Evolutionary conservation across 2,113 vertebrate species (phyloP).

Genomic region (Myrmophylax atrothorax): DNA sequence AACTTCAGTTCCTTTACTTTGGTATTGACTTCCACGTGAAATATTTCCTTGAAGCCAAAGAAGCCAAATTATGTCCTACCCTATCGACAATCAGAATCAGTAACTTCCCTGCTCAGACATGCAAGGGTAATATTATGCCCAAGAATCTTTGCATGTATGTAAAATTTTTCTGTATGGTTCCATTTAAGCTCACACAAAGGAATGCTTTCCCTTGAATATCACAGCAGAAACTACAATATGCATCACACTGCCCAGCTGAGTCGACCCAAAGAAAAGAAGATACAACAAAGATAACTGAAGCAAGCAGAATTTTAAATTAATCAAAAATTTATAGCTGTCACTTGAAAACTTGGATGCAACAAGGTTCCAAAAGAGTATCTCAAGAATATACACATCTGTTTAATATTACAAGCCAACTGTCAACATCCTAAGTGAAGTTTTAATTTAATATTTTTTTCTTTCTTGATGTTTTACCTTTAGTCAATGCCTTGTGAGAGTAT

Average conservation of each 20-base stretch:
- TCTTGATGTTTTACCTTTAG: slow-evolving; percentile 99
- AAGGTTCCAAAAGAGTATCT: slow-evolving; percentile 81
- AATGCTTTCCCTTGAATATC: neutral
- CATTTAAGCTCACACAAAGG: neutral
- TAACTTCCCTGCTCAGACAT: neutral
- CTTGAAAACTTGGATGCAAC: slow-evolving; percentile 73
- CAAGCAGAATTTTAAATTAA: slow-evolving; percentile 73
- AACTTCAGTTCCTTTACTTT: neutral
- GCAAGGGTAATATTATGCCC: neutral
- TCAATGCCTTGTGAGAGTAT: slow-evolving; percentile 95
- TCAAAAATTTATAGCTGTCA: slow-evolving; percentile 85
- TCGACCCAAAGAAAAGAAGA: slow-evolving; percentile 23
- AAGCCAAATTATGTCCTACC: neutral
- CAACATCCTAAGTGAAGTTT: slow-evolving; percentile 96
- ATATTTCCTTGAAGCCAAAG: neutral
- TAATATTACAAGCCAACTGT: slow-evolving; percentile 93
- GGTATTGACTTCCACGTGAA: neutral
- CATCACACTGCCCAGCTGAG: neutral
- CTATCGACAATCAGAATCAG: neutral
- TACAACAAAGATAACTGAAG: slow-evolving; percentile 50
- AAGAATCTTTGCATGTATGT: slow-evolving; percentile 19
- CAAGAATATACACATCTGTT: slow-evolving; percentile 94
- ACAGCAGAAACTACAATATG: neutral
- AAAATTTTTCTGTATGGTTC: slow-evolving; percentile 15
- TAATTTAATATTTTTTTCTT: slow-evolving; percentile 97